Conservation (phyloP, 2,113 vertebrate genomes). For the Ptilonorhynchus violaceus region DNA sequence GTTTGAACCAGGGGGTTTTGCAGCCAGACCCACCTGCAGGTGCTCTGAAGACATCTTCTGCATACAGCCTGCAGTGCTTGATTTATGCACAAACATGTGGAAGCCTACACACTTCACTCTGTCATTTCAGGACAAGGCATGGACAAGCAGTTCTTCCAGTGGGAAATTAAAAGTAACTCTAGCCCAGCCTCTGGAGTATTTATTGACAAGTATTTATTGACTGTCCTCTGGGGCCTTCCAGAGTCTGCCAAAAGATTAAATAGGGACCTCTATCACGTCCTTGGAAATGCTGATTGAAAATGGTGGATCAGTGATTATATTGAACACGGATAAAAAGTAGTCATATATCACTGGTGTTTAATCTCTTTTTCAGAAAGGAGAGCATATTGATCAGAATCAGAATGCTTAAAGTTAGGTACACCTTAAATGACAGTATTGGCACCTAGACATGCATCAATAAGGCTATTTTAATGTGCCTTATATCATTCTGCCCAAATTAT, state of each 20-base stretch:
- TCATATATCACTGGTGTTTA: slow-evolving; percentile 29
- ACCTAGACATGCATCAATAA: slow-evolving; percentile 20
- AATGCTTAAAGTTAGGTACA: slow-evolving; percentile 10
- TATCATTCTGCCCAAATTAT: slow-evolving; percentile 36
- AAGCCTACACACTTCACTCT: neutral
- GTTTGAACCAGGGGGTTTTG: neutral
- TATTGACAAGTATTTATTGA: neutral
- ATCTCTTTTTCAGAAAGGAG: slow-evolving; percentile 36
- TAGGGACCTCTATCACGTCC: neutral
- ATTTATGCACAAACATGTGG: neutral
- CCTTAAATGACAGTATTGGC: slow-evolving; percentile 48
- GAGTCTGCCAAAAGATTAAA: neutral
- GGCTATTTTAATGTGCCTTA: neutral
- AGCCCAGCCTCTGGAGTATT: neutral
- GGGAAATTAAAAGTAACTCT: neutral
- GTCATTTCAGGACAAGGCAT: neutral
- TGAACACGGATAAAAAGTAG: neutral
- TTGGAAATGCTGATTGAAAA: slow-evolving; percentile 33
- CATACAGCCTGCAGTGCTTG: neutral
- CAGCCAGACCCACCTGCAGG: neutral
- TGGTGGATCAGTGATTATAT: neutral
- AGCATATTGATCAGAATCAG: slow-evolving; percentile 49
- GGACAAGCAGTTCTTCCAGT: neutral
- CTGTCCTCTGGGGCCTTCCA: neutral
- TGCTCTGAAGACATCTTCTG: neutral